These are phyloP conservation scores for Onychostoma macrolepis DNA, from an alignment of 2,113 vertebrate genomes.

Conservation along the genomic window DNA sequence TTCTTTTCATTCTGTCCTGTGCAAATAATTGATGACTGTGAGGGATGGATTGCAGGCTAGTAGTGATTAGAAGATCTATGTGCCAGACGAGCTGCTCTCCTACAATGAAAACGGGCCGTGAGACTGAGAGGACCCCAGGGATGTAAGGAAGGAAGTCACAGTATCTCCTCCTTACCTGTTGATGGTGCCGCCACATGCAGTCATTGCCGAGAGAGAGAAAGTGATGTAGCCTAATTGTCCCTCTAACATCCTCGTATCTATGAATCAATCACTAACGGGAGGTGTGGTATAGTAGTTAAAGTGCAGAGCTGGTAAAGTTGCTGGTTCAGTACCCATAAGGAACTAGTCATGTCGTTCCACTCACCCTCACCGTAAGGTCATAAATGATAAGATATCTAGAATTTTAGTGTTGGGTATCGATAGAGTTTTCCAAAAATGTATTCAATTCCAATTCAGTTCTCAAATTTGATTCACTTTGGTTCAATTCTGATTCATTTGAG, in stretches of 20 bases:
- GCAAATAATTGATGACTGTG: conserved; percentile 50
- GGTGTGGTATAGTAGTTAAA: background rate
- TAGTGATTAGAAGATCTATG: conserved; percentile 52
- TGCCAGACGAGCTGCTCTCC: conserved; percentile 14
- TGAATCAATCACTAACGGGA: background rate
- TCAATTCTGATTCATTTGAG: too few relatives aligned
- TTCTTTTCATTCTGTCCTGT: conserved; percentile 35
- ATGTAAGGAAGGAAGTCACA: conserved; percentile 62
- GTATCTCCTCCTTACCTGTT: conserved; percentile 76
- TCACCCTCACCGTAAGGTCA: too few relatives aligned
- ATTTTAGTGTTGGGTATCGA: too few relatives aligned
- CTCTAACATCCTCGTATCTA: background rate
- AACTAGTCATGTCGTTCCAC: background rate
- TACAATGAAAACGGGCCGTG: conserved; percentile 60
- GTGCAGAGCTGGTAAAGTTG: background rate
- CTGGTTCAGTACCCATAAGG: background rate
- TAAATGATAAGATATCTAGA: too few relatives aligned
- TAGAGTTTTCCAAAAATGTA: background rate
- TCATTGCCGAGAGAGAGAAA: conserved; percentile 68
- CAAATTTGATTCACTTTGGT: too few relatives aligned
- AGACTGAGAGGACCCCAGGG: conserved; percentile 16
- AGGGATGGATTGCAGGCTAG: conserved; percentile 37
- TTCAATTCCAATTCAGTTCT: background rate
- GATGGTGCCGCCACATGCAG: conserved; percentile 60
- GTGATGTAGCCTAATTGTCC: conserved; percentile 28